Conservation (phyloP, 1,140 invertebrate genomes). For the Drosophila oshimai region DNA sequence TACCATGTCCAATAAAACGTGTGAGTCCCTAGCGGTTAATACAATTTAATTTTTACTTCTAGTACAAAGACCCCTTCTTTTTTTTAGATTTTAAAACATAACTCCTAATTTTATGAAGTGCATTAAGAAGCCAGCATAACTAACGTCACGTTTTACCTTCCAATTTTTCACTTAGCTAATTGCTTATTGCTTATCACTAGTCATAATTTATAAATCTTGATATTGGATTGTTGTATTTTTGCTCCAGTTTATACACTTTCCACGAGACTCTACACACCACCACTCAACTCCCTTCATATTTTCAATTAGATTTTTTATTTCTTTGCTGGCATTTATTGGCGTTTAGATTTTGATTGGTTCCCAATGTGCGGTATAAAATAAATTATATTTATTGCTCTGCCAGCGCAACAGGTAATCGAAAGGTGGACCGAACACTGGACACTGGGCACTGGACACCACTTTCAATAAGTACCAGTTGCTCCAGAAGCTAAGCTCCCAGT, state of each 20-base stretch:
- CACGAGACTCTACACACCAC: background rate
- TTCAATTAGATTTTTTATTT: conserved; percentile 67
- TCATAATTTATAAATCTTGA: conserved; percentile 1
- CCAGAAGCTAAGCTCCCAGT: background rate
- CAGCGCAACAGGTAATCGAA: conserved; percentile 37
- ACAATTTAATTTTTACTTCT: too few relatives aligned
- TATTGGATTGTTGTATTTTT: background rate
- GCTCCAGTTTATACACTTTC: conserved; percentile 4
- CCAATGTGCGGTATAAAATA: conserved; percentile 52
- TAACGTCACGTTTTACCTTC: background rate
- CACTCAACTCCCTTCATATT: conserved; percentile 22
- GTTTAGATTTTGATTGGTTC: conserved; percentile 69
- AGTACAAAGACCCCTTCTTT: too few relatives aligned
- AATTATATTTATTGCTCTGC: conserved; percentile 61
- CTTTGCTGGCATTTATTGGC: conserved; percentile 59
- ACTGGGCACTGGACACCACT: conserved; percentile 10
- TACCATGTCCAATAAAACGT: too few relatives aligned
- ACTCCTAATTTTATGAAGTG: background rate
- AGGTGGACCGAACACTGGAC: conserved; percentile 10
- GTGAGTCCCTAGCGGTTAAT: too few relatives aligned
- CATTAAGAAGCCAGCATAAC: background rate
- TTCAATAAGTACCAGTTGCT: conserved; percentile 26
- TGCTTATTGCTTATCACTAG: conserved; percentile 17
- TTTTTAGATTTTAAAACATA: background rate
- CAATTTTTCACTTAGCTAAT: conserved; percentile 17